Evolutionary conservation across 2,888 invertebrate genomes (phyloP), one percentile per base, ranked within the genome.

Genomic region (Carcina quercana): DNA sequence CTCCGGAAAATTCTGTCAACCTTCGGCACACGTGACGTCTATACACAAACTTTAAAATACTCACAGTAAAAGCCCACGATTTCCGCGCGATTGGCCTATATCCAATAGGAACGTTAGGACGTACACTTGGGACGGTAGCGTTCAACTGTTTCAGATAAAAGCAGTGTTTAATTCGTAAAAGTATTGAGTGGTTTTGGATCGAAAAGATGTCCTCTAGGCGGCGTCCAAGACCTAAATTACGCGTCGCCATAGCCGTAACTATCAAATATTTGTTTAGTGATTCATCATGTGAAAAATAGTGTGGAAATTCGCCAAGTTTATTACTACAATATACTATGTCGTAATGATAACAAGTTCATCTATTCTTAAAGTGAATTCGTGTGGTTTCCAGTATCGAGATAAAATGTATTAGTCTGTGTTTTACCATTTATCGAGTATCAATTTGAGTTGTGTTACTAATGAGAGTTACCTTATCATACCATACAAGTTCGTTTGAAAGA

Each of bases 21-120:
- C 67, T 70, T 66, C 59, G 47, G 45, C 50, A 58, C 48, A 56
- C 45, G 62, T 74, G 69, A 73, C 73, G 66, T 63, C 59, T 60
- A 54, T 69, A 70, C 62, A 72, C 69, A 71, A 71, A 71, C 63
- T 64, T 66, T 66, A 64, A 73, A 76, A 74, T 69, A 66, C 64
- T 70, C 62, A 53, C 56, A n/a, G n/a, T 54, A 57, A 63, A 73
- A 67, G 53, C 66, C 65, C 67, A 65, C 68, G 57, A 61, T 62
- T 70, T 68, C 64, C 65, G 60, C 61, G 62, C 63, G 56, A 66
- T 83, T 83, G 83, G 83, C 78, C 78, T 73, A 73, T 64, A 74
- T 82, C 83, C 83, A 83, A 80, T 75, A 67, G 54, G 53, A 66
- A 60, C 66, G 64, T 65, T 65, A 65, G 65, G 59, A 63, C 62